Conservation (phyloP, 2,888 invertebrate genomes). For the Onchidella celtica region DNA sequence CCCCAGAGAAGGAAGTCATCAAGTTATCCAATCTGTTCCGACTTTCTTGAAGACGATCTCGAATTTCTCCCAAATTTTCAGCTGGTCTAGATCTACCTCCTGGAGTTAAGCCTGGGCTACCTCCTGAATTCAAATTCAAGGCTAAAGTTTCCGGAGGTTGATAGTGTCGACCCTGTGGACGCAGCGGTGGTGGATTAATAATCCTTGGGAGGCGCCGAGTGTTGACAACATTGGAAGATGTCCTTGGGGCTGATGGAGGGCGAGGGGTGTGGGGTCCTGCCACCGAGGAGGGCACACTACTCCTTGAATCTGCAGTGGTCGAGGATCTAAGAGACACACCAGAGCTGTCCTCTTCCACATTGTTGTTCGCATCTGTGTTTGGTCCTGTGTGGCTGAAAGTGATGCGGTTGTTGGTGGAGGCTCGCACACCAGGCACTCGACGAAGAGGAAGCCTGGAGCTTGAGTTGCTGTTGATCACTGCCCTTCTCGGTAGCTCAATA, state of each 20-base stretch:
- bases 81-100: slow-evolving; percentile 11
- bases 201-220: slow-evolving; percentile 45
- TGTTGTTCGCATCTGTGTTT: slow-evolving; percentile 47
- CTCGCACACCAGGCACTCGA: slow-evolving; percentile 7
- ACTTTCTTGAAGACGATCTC: slow-evolving; percentile 70
- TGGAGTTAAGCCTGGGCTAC: slow-evolving; percentile 20
- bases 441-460: slow-evolving; percentile 7
- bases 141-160: slow-evolving; percentile 39
- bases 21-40: slow-evolving; percentile 67
- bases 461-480: neutral
- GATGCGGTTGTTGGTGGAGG: slow-evolving; percentile 46
- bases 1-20: slow-evolving; percentile 68
- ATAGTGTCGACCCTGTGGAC: slow-evolving; percentile 13
- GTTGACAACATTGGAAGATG: slow-evolving; percentile 35
- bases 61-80: slow-evolving; percentile 57
- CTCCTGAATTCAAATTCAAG: neutral
- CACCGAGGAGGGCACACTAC: neutral
- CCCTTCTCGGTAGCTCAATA: slow-evolving; percentile 31
- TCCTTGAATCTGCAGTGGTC: slow-evolving; percentile 9
- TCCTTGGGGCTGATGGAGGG: slow-evolving; percentile 45
- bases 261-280: slow-evolving; percentile 34
- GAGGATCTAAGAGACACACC: slow-evolving; percentile 1
- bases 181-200: slow-evolving; percentile 32
- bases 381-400: slow-evolving; percentile 46
- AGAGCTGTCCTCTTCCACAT: slow-evolving; percentile 11